A percentile compares a stretch with the other conserved stretches of the same genome.
These are phyloP conservation scores for Mormoops blainvillei DNA, from an alignment of 2,113 vertebrate species.

Conservation along the genomic window DNA sequence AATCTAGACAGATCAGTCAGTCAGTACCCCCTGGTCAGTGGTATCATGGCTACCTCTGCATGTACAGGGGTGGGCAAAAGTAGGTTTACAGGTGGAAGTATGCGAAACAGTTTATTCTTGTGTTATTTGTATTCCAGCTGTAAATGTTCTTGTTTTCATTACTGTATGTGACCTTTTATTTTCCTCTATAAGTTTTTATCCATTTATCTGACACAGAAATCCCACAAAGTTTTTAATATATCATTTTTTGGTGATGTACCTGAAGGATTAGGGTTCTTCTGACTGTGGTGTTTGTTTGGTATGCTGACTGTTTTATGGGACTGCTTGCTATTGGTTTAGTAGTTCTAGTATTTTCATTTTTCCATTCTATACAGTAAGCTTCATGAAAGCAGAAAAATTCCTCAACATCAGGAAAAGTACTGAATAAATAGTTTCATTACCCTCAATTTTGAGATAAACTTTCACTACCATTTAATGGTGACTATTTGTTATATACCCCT, in stretches of 20 bases:
- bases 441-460: constrained; percentile 1
- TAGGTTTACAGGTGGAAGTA: no score
- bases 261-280: neutral
- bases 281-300: neutral
- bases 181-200: neutral
- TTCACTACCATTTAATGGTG: neutral
- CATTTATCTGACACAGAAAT: neutral
- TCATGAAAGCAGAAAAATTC: neutral
- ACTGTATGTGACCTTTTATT: neutral
- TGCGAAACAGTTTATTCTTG: no score
- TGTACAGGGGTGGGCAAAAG: no score
- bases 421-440: neutral
- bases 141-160: no score
- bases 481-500: neutral
- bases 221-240: neutral
- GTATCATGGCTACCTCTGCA: neutral
- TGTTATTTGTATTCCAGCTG: no score
- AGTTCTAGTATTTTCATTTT: neutral
- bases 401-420: neutral
- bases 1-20: neutral
- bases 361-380: neutral
- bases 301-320: neutral
- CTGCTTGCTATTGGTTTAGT: neutral
- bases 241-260: neutral
- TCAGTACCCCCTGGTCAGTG: neutral